phyloP scores from a whole-genome alignment of 2,888 invertebrate species.

The Stenotaenia linearis region DNA sequence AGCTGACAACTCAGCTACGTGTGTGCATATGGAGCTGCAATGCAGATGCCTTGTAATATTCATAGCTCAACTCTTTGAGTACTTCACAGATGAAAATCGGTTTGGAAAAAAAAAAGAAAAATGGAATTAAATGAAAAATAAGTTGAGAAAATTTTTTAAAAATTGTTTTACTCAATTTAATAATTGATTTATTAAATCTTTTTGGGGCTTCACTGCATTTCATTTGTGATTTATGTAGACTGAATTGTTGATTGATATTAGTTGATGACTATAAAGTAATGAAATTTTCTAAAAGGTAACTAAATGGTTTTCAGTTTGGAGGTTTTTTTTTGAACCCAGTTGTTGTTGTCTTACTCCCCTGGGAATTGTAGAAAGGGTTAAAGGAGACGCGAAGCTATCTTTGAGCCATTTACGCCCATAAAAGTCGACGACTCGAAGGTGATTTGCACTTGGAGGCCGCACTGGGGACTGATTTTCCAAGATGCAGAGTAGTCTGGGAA shows the following conservation, averaged over 20 bases:
- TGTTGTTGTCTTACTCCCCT: background rate
- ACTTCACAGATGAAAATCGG: too few species aligned
- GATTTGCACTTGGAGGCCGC: background rate
- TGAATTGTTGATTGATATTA: too few species aligned
- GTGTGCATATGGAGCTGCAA: slow-evolving; percentile 13
- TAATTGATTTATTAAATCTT: too few species aligned
- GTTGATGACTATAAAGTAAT: too few species aligned
- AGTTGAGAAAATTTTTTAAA: background rate
- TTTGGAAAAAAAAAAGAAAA: too few species aligned
- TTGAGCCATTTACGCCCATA: background rate
- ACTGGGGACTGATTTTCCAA: background rate
- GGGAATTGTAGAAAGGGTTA: background rate
- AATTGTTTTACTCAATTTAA: too few species aligned
- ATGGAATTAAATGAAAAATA: background rate
- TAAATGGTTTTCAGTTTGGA: too few species aligned
- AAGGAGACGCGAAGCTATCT: slow-evolving; percentile 1
- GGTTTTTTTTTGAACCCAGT: too few species aligned
- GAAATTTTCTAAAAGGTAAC: too few species aligned
- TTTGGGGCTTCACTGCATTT: too few species aligned
- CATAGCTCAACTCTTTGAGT: slow-evolving; percentile 5
- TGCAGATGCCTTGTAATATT: slow-evolving; percentile 10
- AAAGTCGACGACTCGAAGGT: slow-evolving; percentile 7
- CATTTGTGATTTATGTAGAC: too few species aligned
- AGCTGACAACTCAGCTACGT: slow-evolving; percentile 29
- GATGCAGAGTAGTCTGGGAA: background rate